These are phyloP conservation scores for Meganola albula DNA, from an alignment of 2,888 invertebrate genomes.

Conservation along the genomic window DNA sequence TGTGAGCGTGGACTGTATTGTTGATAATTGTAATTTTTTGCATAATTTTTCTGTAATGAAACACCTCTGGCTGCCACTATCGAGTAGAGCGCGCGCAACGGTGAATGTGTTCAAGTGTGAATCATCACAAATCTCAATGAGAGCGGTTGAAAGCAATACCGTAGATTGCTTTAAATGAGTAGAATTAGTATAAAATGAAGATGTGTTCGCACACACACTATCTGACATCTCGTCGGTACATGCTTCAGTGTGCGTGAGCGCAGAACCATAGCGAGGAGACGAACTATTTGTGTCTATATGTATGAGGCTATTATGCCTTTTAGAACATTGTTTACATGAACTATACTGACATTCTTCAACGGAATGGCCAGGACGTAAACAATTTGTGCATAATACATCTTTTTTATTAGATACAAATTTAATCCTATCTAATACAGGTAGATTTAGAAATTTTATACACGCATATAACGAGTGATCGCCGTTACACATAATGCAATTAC, in stretches of 20 bases:
- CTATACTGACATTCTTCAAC: background rate
- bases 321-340: constrained; percentile 1
- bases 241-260: background rate
- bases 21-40: background rate
- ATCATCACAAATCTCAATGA: background rate
- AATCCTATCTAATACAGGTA: too few relatives aligned
- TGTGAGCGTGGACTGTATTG: background rate
- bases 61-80: too few relatives aligned
- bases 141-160: background rate
- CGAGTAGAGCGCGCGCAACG: background rate
- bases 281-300: background rate
- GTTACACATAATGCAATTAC: background rate
- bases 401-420: too few relatives aligned
- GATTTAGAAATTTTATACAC: background rate
- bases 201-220: background rate
- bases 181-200: background rate
- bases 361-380: background rate
- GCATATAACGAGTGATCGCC: background rate
- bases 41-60: background rate
- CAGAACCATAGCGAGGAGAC: background rate
- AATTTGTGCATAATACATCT: background rate
- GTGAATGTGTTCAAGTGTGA: background rate
- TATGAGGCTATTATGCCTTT: background rate
- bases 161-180: background rate
- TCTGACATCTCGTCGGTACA: background rate